phyloP scores from a whole-genome alignment of 2,888 invertebrate genomes.

The Rhagium mordax region DNA sequence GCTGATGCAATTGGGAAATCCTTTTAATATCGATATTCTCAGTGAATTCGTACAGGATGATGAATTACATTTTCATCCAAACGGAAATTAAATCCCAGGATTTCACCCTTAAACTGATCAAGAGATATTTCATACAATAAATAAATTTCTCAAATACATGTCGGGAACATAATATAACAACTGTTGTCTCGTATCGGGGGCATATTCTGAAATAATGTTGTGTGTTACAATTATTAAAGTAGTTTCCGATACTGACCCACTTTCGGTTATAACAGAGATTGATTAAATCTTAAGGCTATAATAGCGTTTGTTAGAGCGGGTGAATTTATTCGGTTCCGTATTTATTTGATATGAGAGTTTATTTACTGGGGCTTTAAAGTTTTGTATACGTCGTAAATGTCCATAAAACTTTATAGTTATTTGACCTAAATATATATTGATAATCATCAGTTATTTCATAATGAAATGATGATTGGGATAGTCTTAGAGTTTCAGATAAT shows the following conservation, averaged over 20 bases:
- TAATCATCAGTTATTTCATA: no score
- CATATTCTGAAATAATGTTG: neutral
- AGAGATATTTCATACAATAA: constrained; percentile 37
- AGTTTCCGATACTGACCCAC: neutral
- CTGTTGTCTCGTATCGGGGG: constrained; percentile 3
- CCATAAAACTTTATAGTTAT: no score
- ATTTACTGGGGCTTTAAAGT: no score
- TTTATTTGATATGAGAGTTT: no score
- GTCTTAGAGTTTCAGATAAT: no score
- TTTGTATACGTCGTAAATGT: no score
- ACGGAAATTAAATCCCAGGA: constrained; percentile 45
- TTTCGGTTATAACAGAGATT: neutral
- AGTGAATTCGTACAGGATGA: constrained; percentile 41
- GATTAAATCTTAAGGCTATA: neutral
- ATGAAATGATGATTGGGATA: no score
- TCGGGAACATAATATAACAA: constrained; percentile 16
- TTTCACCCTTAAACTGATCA: constrained; percentile 36
- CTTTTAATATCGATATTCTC: constrained; percentile 42
- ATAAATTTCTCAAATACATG: constrained; percentile 34
- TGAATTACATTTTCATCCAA: constrained; percentile 41
- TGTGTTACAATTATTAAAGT: neutral
- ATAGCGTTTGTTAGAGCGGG: neutral
- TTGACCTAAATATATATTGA: no score
- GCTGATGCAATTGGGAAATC: constrained; percentile 37
- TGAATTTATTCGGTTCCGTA: neutral